Percentiles rank a stretch among this genome's conserved stretches.
Conservation (phyloP, 2,797 vertebrate species). For the Acridotheres tristis region DNA sequence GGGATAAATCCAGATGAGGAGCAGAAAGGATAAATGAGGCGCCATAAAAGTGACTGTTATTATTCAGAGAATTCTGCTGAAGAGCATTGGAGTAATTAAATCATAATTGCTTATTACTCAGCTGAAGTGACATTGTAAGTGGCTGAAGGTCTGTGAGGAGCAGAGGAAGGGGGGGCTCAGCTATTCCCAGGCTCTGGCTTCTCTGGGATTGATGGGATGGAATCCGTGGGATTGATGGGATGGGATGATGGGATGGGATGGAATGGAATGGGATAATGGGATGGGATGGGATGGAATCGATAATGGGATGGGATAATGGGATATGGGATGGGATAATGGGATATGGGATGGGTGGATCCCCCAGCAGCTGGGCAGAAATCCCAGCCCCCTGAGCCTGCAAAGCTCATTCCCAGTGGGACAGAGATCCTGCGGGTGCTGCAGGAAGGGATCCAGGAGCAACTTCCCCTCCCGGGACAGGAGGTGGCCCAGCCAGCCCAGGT, state of each 20-base stretch:
- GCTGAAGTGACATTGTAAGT: conserved; percentile 5
- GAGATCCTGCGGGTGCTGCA: not conserved
- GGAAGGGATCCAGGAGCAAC: not conserved
- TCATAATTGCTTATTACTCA: conserved; percentile 6
- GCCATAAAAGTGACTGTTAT: conserved; percentile 2
- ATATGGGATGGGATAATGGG: too few species aligned
- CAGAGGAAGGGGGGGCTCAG: not conserved
- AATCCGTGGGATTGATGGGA: too few species aligned
- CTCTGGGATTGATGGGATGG: not conserved
- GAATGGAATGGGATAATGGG: too few species aligned
- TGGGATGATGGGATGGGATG: too few species aligned
- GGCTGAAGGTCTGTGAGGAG: not conserved
- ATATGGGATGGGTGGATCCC: not conserved
- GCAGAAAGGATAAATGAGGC: conserved; percentile 20
- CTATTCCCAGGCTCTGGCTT: rapidly evolving
- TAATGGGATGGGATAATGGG: too few species aligned
- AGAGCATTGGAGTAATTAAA: conserved; percentile 16
- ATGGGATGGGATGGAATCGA: not conserved
- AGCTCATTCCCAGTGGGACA: not conserved
- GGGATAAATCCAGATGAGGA: not conserved
- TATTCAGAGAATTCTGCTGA: not conserved
- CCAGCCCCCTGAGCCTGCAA: rapidly evolving
- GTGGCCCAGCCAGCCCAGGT: rapidly evolving
- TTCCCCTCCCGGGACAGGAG: rapidly evolving
- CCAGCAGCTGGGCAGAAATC: not conserved